These are phyloP conservation scores for Gadopsis bispinosus DNA, from an alignment of 2,797 vertebrate species.

Conservation along the genomic window DNA sequence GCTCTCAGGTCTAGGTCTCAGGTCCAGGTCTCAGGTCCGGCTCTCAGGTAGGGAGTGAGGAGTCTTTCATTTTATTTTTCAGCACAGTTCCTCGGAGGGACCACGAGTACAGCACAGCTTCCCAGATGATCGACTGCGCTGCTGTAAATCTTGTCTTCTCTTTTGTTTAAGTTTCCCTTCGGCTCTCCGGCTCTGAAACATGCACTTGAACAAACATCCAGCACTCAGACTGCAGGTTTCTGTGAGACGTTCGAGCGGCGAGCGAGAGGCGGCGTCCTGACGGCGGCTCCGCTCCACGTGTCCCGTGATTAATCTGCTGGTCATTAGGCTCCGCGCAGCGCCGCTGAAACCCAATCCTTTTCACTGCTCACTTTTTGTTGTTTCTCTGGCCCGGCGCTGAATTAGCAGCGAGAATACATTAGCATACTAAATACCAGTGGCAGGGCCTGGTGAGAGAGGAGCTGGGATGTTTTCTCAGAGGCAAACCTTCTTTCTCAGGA, in stretches of 20 bases:
- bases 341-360: constrained; percentile 68
- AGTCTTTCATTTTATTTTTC: neutral
- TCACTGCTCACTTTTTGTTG: constrained; percentile 71
- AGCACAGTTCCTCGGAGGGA: too few species aligned
- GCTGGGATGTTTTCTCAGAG: constrained; percentile 47
- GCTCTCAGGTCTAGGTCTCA: too few species aligned
- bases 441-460: constrained; percentile 46
- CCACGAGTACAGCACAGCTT: neutral
- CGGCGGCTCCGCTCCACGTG: constrained; percentile 57
- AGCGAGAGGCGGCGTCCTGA: neutral
- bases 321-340: constrained; percentile 62
- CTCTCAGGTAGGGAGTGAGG: neutral
- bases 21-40: too few species aligned
- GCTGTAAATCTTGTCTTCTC: too few species aligned
- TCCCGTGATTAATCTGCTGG: constrained; percentile 73
- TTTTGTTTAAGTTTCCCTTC: too few species aligned
- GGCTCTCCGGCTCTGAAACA: neutral
- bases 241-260: neutral
- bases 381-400: constrained; percentile 66
- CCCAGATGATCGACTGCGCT: neutral
- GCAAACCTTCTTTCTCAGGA: constrained; percentile 44
- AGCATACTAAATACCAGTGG: constrained; percentile 76
- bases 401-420: constrained; percentile 79
- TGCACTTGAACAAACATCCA: neutral
- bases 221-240: too few species aligned